phyloP scores from a whole-genome alignment of 2,888 invertebrate genomes.

The Napeogenes inachia region DNA sequence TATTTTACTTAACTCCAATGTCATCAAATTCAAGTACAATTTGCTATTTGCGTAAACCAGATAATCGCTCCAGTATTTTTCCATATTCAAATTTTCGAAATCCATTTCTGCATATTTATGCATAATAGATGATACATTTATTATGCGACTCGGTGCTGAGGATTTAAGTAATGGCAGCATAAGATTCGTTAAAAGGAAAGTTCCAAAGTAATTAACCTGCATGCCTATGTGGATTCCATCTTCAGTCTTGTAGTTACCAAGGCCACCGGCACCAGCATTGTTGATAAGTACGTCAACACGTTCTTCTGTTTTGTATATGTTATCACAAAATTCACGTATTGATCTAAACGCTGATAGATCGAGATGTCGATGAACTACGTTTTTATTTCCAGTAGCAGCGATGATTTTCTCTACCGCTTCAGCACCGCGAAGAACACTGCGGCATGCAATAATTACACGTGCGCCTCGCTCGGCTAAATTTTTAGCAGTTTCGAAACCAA shows the following conservation, averaged over 20 bases:
- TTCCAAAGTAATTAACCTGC: slow-evolving; percentile 85
- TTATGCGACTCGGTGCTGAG: slow-evolving; percentile 79
- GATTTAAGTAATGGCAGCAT: slow-evolving; percentile 70
- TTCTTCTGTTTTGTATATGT: slow-evolving; percentile 67
- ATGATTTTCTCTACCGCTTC: slow-evolving; percentile 60
- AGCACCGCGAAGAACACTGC: slow-evolving; percentile 58
- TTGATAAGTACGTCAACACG: slow-evolving; percentile 78
- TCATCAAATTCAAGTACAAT: slow-evolving; percentile 81
- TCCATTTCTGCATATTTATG: slow-evolving; percentile 71
- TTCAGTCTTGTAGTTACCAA: slow-evolving; percentile 73
- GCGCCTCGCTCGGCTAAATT: slow-evolving; percentile 73
- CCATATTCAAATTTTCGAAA: slow-evolving; percentile 70
- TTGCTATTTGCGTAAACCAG: slow-evolving; percentile 75
- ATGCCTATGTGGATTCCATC: slow-evolving; percentile 83
- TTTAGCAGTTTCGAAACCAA: slow-evolving; percentile 74
- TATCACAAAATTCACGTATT: slow-evolving; percentile 76
- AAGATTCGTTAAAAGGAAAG: slow-evolving; percentile 83
- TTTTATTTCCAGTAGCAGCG: slow-evolving; percentile 54
- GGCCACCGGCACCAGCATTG: slow-evolving; percentile 76
- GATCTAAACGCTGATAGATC: slow-evolving; percentile 69
- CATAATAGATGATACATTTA: slow-evolving; percentile 80
- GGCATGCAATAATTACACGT: slow-evolving; percentile 70
- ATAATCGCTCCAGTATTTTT: slow-evolving; percentile 71
- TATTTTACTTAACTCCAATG: slow-evolving; percentile 77
- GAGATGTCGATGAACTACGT: slow-evolving; percentile 56